Conservation (phyloP, 2,113 vertebrate species). For the Clarias gariepinus region DNA sequence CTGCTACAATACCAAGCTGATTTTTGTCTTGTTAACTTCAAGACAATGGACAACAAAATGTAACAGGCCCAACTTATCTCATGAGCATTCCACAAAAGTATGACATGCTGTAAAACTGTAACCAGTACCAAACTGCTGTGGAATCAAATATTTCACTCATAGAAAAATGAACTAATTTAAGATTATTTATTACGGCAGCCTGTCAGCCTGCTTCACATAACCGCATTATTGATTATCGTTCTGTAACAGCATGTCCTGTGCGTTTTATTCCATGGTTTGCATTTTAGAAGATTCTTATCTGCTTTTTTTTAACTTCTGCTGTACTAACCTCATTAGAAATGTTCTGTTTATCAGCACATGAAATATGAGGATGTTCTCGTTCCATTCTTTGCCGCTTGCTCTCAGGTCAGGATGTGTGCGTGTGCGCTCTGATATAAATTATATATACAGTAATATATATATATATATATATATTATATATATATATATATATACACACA, state of each 20-base stretch:
- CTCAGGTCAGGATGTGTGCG: too few species aligned
- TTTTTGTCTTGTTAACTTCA: neutral
- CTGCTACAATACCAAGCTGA: neutral
- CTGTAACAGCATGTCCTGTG: neutral
- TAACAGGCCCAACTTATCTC: neutral
- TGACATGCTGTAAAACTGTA: neutral
- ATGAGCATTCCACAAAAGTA: neutral
- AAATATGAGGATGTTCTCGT: too few species aligned
- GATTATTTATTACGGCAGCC: too few species aligned
- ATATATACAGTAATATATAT: too few species aligned
- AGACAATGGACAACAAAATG: neutral
- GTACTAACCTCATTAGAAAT: neutral
- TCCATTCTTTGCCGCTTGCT: too few species aligned
- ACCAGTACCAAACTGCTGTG: neutral
- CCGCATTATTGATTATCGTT: neutral
- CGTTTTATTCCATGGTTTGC: neutral
- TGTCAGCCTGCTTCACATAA: neutral
- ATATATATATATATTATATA: too few species aligned
- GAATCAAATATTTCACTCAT: neutral
- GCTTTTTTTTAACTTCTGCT: neutral
- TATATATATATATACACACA: too few species aligned
- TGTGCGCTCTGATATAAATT: too few species aligned
- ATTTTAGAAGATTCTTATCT: neutral
- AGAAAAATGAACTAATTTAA: neutral
- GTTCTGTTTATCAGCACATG: neutral